Conservation (phyloP, 2,113 vertebrate species). For the Pyxicephalus adspersus region DNA sequence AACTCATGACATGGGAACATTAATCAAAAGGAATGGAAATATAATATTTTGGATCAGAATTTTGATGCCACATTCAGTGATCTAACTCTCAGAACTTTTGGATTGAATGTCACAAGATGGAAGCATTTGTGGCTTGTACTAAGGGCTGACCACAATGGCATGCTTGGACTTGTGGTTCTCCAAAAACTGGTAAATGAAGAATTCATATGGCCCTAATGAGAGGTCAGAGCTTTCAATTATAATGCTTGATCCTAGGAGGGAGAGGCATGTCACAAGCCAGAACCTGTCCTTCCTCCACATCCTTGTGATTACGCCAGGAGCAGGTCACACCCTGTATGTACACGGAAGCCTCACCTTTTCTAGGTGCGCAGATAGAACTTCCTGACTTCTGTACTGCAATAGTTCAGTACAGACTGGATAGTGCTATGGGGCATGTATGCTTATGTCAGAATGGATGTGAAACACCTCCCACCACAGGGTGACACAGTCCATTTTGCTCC, state of each 20-base stretch:
- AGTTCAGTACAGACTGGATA: background rate
- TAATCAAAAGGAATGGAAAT: too few relatives aligned
- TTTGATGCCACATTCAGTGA: too few relatives aligned
- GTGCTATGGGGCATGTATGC: background rate
- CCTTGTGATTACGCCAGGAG: background rate
- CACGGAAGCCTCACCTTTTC: conserved; percentile 18
- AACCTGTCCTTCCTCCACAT: conserved; percentile 10
- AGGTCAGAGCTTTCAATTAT: conserved; percentile 2
- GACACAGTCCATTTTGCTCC: background rate
- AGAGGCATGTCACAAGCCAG: conserved; percentile 32
- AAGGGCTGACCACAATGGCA: too few relatives aligned
- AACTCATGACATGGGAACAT: too few relatives aligned
- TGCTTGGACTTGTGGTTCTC: too few relatives aligned
- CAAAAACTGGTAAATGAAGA: too few relatives aligned
- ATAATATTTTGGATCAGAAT: too few relatives aligned
- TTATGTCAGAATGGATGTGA: background rate
- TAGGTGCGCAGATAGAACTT: background rate
- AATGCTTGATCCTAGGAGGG: background rate
- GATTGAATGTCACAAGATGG: too few relatives aligned
- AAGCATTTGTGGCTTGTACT: too few relatives aligned
- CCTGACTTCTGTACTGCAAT: background rate
- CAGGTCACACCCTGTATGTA: conserved; percentile 21
- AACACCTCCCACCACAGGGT: background rate
- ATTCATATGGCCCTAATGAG: background rate
- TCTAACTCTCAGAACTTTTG: too few relatives aligned